A percentile compares a stretch with the other conserved stretches of the same genome.
These are phyloP conservation scores for Hyles vespertilio DNA, from an alignment of 1,140 invertebrate species.

Conservation along the genomic window DNA sequence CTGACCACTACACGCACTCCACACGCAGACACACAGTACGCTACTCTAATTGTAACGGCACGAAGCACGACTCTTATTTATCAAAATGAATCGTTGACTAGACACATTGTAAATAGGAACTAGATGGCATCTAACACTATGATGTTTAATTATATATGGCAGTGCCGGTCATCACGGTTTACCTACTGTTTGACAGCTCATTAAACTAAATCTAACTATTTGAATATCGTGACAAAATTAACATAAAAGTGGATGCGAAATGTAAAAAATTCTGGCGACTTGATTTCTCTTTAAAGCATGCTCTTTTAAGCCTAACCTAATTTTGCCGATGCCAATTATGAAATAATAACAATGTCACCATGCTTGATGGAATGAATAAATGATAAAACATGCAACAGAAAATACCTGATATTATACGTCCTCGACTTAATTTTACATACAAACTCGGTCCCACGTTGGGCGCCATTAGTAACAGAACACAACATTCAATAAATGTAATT, in stretches of 20 bases:
- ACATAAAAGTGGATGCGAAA: conserved; percentile 4
- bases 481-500: no score
- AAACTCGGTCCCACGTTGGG: not conserved
- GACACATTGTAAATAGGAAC: no score
- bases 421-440: conserved; percentile 32
- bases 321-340: not conserved
- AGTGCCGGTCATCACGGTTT: no score
- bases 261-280: not conserved
- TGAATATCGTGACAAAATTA: not conserved
- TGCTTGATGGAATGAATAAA: conserved; percentile 42
- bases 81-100: no score
- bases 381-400: conserved; percentile 59
- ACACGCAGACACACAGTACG: no score
- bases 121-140: no score
- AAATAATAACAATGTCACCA: conserved; percentile 15
- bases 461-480: not conserved
- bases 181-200: no score
- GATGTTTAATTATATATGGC: no score
- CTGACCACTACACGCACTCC: not conserved
- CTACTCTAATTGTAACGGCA: no score
- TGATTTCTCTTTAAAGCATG: conserved; percentile 3
- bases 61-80: no score
- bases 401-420: conserved; percentile 42
- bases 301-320: conserved; percentile 1
- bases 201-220: not conserved